Evolutionary conservation across 2,797 vertebrate species (phyloP), one percentile per base, ranked within the genome.

Genomic region (Lagorchestes hirsutus): DNA sequence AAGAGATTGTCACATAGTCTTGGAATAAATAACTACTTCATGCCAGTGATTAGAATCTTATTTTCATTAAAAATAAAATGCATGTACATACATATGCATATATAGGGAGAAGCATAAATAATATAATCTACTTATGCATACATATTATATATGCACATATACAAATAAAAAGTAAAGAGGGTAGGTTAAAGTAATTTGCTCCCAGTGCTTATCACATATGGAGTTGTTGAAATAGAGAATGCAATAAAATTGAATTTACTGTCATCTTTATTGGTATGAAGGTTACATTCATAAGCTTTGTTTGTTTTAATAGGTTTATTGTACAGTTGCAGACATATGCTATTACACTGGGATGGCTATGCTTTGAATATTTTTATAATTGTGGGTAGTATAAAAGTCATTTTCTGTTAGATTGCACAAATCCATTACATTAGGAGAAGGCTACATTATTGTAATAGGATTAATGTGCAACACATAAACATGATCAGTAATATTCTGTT

Each of bases 401-500:
- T 99, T 99, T 99, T 99, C 99, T 99, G 99, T 99, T 99, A 99
- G 99, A 99, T 99, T 99, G 99, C 99, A 99, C 99, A 99, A 99
- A 99, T 99, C 99, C 99, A 99, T 99, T 99, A 99, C 98, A 99
- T 99, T 99, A 99, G 98, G 98, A 99, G 99, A 99, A 99, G 99
- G 98, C 99, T 98, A 98, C 98, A 99, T 99, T 99, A 99, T 99
- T 99, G 99, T 99, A 99, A 99, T 99, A 99, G 99, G 99, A 99
- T 99, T 99, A 99, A 99, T 99, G 99, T 98, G 97, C 98, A 98
- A 99, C 99, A 98, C 99, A 98, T 99, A 99, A 99, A 99, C 98
- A 99, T 98, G 98, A 99, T 99, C 99, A 98, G 98, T 98, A 99
- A 98, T 98, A 98, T 99, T 99, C 99, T 99, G 98, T 99, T 99